Percentiles rank a stretch among this genome's conserved stretches.
Evolutionary conservation across 2,888 invertebrate species (phyloP).

Genomic region (Drosophila colorata): DNA sequence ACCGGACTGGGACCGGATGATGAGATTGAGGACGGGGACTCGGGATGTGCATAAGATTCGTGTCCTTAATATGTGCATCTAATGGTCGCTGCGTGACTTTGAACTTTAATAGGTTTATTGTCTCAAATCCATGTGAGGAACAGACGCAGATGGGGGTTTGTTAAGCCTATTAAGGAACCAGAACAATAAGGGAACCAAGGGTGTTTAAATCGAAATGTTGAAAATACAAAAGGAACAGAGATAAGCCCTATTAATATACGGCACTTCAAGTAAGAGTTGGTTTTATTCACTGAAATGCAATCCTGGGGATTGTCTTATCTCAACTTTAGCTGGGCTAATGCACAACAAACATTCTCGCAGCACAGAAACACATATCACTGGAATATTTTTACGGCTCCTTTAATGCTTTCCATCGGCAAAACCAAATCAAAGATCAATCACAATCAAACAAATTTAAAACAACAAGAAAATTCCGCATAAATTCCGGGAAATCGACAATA

Average conservation of each 20-base stretch:
- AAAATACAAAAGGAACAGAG: background rate
- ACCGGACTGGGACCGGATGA: background rate
- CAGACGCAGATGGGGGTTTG: conserved; percentile 2
- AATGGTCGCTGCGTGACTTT: conserved; percentile 46
- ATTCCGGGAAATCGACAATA: conserved; percentile 77
- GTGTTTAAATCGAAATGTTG: too few species aligned
- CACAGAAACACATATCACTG: conserved; percentile 9
- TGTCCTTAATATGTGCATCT: conserved; percentile 54
- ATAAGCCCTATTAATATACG: conserved; percentile 6
- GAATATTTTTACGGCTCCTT: conserved; percentile 32
- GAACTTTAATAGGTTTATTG: conserved; percentile 26
- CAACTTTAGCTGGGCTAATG: background rate
- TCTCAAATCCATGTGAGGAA: conserved; percentile 20
- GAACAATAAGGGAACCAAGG: background rate
- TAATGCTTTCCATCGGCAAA: conserved; percentile 8
- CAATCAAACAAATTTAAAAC: conserved; percentile 45
- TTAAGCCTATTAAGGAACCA: conserved; percentile 19
- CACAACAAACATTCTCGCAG: conserved; percentile 9
- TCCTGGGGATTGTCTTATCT: background rate
- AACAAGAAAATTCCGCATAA: conserved; percentile 67
- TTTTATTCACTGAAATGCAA: too few species aligned
- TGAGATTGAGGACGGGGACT: background rate
- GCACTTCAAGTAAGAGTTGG: too few species aligned
- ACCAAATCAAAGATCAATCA: conserved; percentile 74
- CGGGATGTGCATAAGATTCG: conserved; percentile 25